These are phyloP conservation scores for Neoaliturus tenellus DNA, from an alignment of 2,888 invertebrate species.

Conservation along the genomic window DNA sequence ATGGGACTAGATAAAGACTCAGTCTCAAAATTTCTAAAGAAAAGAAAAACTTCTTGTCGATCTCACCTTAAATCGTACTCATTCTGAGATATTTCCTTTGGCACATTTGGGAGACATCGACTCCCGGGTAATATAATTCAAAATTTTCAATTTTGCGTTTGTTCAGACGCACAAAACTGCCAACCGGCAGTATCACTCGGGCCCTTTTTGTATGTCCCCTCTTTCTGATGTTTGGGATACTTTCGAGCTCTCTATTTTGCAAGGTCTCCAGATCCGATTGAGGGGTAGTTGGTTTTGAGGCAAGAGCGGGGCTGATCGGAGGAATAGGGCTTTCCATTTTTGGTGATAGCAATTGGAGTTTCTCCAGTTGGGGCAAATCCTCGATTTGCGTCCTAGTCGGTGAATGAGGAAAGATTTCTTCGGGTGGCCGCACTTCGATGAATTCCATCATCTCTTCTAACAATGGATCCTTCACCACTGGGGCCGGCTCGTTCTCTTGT, in stretches of 20 bases:
- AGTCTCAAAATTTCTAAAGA: too few species aligned
- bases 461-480: neutral
- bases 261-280: neutral
- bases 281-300: neutral
- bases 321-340: neutral
- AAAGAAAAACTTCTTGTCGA: too few species aligned
- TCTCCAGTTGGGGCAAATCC: neutral
- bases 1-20: too few species aligned
- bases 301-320: too few species aligned
- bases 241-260: neutral
- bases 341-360: neutral
- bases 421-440: neutral
- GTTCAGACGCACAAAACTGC: neutral
- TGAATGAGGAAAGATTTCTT: neutral
- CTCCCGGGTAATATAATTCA: neutral
- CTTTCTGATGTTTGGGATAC: neutral
- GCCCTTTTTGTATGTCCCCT: neutral
- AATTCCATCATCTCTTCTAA: neutral
- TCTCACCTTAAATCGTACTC: too few species aligned
- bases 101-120: neutral
- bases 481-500: neutral
- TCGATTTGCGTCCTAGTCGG: neutral
- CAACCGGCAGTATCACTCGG: neutral
- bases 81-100: neutral
- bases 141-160: neutral